phyloP scores from a whole-genome alignment of 2,888 invertebrate species.

The Petrolisthes manimaculis region DNA sequence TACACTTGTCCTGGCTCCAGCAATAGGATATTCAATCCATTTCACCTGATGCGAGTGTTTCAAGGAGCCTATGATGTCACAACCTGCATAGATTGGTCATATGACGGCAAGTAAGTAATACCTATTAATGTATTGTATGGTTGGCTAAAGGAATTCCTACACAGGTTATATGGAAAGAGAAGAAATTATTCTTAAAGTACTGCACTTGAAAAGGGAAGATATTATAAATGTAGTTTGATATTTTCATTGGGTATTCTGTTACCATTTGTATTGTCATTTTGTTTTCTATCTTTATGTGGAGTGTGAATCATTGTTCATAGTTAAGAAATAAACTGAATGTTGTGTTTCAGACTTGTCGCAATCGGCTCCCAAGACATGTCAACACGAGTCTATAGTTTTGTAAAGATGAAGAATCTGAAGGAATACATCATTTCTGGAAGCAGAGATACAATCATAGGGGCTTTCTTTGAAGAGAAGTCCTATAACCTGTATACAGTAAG shows the following conservation, averaged over 20 bases:
- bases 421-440: constrained; percentile 86
- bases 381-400: constrained; percentile 83
- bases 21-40: constrained; percentile 87
- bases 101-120: constrained; percentile 80
- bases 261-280: too few species aligned
- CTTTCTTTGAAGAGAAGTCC: constrained; percentile 88
- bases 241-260: too few species aligned
- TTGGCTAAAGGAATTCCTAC: too few species aligned
- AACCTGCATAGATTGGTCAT: constrained; percentile 91
- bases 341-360: constrained; percentile 77
- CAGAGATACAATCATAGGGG: constrained; percentile 84
- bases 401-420: constrained; percentile 81
- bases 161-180: too few species aligned
- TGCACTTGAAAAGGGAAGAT: too few species aligned
- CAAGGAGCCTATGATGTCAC: constrained; percentile 86
- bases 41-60: constrained; percentile 85
- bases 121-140: not conserved
- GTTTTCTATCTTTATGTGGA: too few species aligned
- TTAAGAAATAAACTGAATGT: constrained; percentile 16
- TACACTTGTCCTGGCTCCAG: constrained; percentile 87
- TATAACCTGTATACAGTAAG: constrained; percentile 87
- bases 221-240: too few species aligned
- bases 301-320: too few species aligned
- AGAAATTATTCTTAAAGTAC: too few species aligned
- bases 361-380: constrained; percentile 91